Conservation (phyloP, 2,113 vertebrate species). For the Edolisoma coerulescens region DNA sequence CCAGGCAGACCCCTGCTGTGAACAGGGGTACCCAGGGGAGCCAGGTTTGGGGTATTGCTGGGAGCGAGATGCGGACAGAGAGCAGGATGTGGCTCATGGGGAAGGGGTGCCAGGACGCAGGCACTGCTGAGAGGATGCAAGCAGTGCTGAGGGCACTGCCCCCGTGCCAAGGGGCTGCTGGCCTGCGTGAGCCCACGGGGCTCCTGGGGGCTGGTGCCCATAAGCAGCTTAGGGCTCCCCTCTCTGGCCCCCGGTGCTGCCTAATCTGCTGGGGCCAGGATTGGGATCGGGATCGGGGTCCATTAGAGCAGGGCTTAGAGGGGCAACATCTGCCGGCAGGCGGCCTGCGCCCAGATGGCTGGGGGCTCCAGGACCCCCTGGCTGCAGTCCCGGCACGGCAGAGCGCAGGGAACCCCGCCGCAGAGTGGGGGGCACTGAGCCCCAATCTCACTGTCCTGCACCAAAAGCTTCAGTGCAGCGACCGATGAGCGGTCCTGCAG, state of each 20-base stretch:
- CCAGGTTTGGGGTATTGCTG: not conserved
- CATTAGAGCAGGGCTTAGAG: conserved; percentile 11
- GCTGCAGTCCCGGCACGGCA: accelerated
- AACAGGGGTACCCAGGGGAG: not conserved
- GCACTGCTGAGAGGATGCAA: not conserved
- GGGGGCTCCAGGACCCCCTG: not conserved
- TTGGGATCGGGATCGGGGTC: not conserved
- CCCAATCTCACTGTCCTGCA: accelerated
- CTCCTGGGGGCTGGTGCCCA: not conserved
- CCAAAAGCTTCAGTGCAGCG: accelerated
- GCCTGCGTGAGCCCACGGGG: not conserved
- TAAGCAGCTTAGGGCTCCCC: conserved; percentile 32
- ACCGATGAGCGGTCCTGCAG: accelerated
- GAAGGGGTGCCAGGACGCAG: accelerated
- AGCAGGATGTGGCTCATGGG: not conserved
- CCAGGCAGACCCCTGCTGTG: not conserved
- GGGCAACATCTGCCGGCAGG: conserved; percentile 31
- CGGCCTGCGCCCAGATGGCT: not conserved
- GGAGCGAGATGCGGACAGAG: accelerated
- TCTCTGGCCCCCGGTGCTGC: not conserved
- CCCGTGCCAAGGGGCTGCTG: accelerated
- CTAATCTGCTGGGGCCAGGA: not conserved
- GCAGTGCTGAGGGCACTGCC: not conserved
- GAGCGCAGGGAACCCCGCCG: accelerated
- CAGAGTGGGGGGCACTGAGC: not conserved